A percentile compares a stretch with the other conserved stretches of the same genome.
These are phyloP conservation scores for Myotis daubentonii DNA, from an alignment of 2,797 vertebrate genomes.

Conservation along the genomic window DNA sequence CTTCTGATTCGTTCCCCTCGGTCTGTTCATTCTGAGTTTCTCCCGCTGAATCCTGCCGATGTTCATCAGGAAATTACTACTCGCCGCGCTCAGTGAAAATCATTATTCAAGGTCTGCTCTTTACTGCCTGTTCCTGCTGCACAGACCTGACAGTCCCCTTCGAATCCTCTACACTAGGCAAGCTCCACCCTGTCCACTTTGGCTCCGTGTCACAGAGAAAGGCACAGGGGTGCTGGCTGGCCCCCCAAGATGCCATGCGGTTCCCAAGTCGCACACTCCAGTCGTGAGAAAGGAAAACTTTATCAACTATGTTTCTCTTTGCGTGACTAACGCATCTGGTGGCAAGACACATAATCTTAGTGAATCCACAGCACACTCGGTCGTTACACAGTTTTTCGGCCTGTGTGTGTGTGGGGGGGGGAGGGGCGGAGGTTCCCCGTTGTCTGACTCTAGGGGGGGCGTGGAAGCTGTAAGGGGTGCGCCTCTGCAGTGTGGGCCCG, in stretches of 20 bases:
- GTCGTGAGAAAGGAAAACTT: background rate
- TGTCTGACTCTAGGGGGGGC: background rate
- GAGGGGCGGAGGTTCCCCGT: background rate
- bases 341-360: background rate
- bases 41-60: background rate
- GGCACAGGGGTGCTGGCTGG: background rate
- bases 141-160: accelerated
- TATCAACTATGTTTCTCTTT: background rate
- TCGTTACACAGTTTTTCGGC: background rate
- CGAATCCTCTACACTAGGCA: background rate
- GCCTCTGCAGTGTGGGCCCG: background rate
- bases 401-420: background rate
- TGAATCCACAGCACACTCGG: background rate
- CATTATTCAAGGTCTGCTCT: background rate
- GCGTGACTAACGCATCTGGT: background rate
- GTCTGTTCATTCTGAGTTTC: background rate
- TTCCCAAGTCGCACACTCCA: background rate
- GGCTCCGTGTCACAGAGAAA: background rate
- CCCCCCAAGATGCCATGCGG: accelerated
- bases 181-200: background rate
- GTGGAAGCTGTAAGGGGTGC: background rate
- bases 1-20: background rate
- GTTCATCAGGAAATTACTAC: background rate
- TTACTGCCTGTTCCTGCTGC: background rate
- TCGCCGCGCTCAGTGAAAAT: background rate